Evolutionary conservation across 1,140 invertebrate genomes (phyloP).

Genomic region (Sinonovacula constricta): DNA sequence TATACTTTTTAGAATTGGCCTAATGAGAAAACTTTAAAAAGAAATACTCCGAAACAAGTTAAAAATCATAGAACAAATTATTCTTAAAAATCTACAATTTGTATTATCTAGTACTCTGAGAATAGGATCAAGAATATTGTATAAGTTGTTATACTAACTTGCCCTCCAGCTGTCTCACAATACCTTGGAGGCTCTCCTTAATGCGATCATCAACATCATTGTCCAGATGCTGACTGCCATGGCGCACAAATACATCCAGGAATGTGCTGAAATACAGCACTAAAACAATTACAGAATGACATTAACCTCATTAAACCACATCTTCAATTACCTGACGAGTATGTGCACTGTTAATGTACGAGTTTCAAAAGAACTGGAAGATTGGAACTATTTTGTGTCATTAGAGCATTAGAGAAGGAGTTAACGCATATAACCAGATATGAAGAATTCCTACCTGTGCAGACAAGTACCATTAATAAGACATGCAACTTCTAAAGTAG

Average conservation of each 20-base stretch:
- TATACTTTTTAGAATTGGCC: background rate
- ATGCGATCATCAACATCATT: slow-evolving; percentile 45
- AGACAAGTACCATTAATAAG: too few species aligned
- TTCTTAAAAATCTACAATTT: background rate
- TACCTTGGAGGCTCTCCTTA: slow-evolving; percentile 54
- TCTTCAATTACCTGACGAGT: too few species aligned
- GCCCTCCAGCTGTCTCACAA: slow-evolving; percentile 61
- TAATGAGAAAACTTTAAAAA: background rate
- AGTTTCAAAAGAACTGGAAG: too few species aligned
- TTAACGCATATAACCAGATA: too few species aligned
- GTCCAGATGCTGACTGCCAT: slow-evolving; percentile 48
- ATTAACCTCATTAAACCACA: too few species aligned
- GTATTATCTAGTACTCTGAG: background rate
- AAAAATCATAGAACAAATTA: background rate
- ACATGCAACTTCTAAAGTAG: too few species aligned
- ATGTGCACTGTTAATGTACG: too few species aligned
- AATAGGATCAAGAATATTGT: background rate
- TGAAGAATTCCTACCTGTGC: too few species aligned
- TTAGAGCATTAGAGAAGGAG: too few species aligned
- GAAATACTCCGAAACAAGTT: background rate
- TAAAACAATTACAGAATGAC: too few species aligned
- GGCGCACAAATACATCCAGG: slow-evolving; percentile 55
- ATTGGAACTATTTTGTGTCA: too few species aligned
- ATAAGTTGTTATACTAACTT: slow-evolving; percentile 46
- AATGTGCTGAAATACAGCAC: too few species aligned